Evolutionary conservation across 2,888 invertebrate species (phyloP), one percentile per base, ranked within the genome.

Genomic region (Zygothrica quintamaculata): DNA sequence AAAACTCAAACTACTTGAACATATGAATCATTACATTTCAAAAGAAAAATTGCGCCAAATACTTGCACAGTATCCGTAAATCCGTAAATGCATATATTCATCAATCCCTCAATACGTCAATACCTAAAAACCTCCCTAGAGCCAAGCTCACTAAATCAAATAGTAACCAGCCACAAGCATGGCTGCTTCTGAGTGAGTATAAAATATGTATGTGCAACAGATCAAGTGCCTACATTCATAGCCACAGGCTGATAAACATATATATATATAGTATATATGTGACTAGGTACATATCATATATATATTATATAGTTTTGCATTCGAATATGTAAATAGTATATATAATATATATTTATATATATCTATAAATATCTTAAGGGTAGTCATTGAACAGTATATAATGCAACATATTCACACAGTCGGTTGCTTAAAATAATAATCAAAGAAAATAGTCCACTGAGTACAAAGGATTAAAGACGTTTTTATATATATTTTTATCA

Each of bases 301-400:
- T 34, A 3, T 40, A 7, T 48, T 43, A 26, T 36, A 18, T 22
- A 22, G 18, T 22, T 22, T 22, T 50, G 16, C 39, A 3, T 22
- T 22, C 18, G 18, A 39, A 36, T 18, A 12, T 8, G 36, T 8
- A 48, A 2, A 22, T 15, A 31, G 11, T 37, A 16, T 26, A 31
- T 13, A 50, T n/a, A 31, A 11, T 37, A 16, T 26, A 31, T 13
- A 50, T n/a, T 26, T 11, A 15, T n/a, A 58, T 40, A 11, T 40
- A 36, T 26, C 62, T 72, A 71, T 52, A 73, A 64, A 68, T 67
- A 67, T 57, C 40, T 36, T 40, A 33, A 50, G 52, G 48, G 67
- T 60, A 43, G 34, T 25, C 58, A 55, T 6, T 18, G 36, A 50
- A 25, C 36, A 18, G 39, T 33, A 51, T 40, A 62, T 39, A 29